These are phyloP conservation scores for Bilobella aurantiaca DNA, from an alignment of 1,140 invertebrate species.

Conservation along the genomic window DNA sequence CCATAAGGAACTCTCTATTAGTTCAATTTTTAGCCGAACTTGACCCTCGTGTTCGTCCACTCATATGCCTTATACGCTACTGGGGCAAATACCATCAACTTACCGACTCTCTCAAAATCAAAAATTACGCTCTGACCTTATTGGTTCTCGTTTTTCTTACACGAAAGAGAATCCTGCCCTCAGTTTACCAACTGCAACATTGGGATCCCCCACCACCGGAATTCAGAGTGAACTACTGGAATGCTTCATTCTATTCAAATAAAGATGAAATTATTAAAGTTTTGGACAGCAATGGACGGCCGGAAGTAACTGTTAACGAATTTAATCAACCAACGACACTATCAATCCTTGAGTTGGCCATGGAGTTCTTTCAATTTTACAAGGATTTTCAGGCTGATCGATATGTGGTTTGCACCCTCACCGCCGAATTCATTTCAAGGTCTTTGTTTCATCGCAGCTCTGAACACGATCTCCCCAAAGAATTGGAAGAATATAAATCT, in stretches of 20 bases:
- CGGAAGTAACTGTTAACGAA: neutral
- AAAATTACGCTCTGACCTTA: slow-evolving; percentile 20
- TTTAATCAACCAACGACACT: neutral
- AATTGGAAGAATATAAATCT: slow-evolving; percentile 15
- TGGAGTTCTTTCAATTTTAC: slow-evolving; percentile 23
- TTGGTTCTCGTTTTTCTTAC: slow-evolving; percentile 22
- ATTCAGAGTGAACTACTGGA: slow-evolving; percentile 16
- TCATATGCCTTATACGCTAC: slow-evolving; percentile 18
- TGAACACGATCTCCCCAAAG: slow-evolving; percentile 14
- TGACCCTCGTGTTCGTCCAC: slow-evolving; percentile 9
- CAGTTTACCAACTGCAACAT: slow-evolving; percentile 11
- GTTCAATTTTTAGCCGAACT: slow-evolving; percentile 10
- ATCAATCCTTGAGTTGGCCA: slow-evolving; percentile 7
- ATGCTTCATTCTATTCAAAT: slow-evolving; percentile 19
- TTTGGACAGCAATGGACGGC: neutral
- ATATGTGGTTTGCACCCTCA: slow-evolving; percentile 12
- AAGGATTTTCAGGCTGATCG: slow-evolving; percentile 12
- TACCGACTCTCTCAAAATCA: slow-evolving; percentile 21
- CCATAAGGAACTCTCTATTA: slow-evolving; percentile 21
- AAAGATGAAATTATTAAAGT: neutral
- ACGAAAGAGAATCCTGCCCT: slow-evolving; percentile 9
- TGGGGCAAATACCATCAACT: slow-evolving; percentile 24
- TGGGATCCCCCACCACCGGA: neutral
- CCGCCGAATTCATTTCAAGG: slow-evolving; percentile 5
- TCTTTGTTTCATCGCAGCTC: slow-evolving; percentile 9